A percentile compares a stretch with the other conserved stretches of the same genome.
Evolutionary conservation across 2,797 vertebrate species (phyloP).

Genomic region (Hydrocynus forskahlii): DNA sequence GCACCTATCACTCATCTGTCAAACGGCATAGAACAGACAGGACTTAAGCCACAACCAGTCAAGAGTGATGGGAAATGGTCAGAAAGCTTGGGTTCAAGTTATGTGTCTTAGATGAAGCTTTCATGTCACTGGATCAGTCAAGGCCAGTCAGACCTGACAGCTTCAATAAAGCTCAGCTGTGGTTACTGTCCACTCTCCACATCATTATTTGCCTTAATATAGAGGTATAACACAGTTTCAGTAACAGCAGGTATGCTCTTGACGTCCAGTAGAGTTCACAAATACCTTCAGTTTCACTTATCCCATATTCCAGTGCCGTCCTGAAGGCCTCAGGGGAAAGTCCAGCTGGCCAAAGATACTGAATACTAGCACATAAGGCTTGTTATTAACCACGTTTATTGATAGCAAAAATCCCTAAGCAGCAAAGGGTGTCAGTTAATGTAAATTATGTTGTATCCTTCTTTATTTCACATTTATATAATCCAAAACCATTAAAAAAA

Average conservation of each 20-base stretch:
- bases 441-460: not conserved
- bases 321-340: not conserved
- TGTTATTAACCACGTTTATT: conserved; percentile 10
- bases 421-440: conserved; percentile 15
- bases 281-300: conserved; percentile 14
- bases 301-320: not conserved
- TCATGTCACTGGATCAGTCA: conserved; percentile 23
- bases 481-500: not conserved
- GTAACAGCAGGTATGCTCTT: not conserved
- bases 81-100: not conserved
- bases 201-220: conserved; percentile 12
- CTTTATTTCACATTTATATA: not conserved
- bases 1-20: conserved; percentile 6
- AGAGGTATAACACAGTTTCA: not conserved
- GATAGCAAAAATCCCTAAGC: conserved; percentile 2
- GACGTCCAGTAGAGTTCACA: not conserved
- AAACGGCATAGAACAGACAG: not conserved
- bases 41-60: not conserved
- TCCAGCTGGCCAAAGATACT: not conserved
- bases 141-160: conserved; percentile 11
- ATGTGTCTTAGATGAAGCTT: not conserved
- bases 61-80: conserved; percentile 8
- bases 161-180: conserved; percentile 8
- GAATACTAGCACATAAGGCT: not conserved
- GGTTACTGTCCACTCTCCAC: not conserved